A percentile compares a stretch with the other conserved stretches of the same genome.
These are phyloP conservation scores for Amyelois transitella DNA, from an alignment of 1,140 invertebrate genomes.

Conservation along the genomic window DNA sequence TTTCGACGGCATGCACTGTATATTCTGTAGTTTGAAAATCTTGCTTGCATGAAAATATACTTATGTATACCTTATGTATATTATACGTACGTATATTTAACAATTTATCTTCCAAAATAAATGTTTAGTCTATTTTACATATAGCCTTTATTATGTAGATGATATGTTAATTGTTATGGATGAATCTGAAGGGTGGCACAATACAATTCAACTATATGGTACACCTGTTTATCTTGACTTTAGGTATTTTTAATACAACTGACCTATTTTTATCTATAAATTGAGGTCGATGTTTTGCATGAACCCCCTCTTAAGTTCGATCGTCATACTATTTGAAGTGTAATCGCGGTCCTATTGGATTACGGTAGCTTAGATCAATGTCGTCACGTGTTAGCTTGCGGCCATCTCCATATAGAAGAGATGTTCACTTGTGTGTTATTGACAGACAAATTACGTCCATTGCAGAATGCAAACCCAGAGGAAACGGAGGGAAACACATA, in stretches of 20 bases:
- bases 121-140: conserved; percentile 54
- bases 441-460: conserved; percentile 61
- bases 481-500: conserved; percentile 65
- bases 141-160: conserved; percentile 42
- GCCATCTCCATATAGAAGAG: conserved; percentile 11
- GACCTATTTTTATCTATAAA: conserved; percentile 1
- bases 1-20: conserved; percentile 54
- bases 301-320: conserved; percentile 36
- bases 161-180: conserved; percentile 12
- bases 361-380: conserved; percentile 48
- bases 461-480: conserved; percentile 65
- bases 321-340: background rate
- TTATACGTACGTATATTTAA: conserved; percentile 45
- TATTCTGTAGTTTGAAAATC: conserved; percentile 48
- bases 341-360: background rate
- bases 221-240: conserved; percentile 20
- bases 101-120: conserved; percentile 70
- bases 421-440: conserved; percentile 23
- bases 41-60: conserved; percentile 68
- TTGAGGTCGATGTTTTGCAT: conserved; percentile 37
- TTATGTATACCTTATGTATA: conserved; percentile 42
- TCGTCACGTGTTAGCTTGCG: conserved; percentile 53
- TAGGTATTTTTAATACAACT: conserved; percentile 8
- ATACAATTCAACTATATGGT: conserved; percentile 13
- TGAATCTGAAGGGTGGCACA: conserved; percentile 33